Evolutionary conservation across 2,113 vertebrate genomes (phyloP), one percentile per base, ranked within the genome.

Genomic region (Danionella cerebrum): DNA sequence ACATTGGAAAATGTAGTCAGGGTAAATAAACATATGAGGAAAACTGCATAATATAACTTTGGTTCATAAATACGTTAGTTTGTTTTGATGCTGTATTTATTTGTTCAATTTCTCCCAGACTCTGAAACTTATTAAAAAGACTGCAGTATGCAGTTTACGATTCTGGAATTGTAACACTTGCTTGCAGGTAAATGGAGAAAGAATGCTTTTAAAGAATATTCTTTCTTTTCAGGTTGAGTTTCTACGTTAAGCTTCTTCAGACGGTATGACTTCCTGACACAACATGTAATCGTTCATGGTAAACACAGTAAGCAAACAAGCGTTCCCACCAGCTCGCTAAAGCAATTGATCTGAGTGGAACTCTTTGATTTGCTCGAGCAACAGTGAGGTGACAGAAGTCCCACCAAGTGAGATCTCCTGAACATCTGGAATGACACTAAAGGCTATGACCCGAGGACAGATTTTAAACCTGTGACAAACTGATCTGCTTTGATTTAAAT

Each of bases 381-480:
- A 14, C 42, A 13, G 25, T 16, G 25, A 45, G 47, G 60, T 67
- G 64, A 48, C 24, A 11, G 22, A 50, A 60, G 45, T 54, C 58
- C 45, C 55, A 39, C 24, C 50, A 45, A 29, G 3, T 4, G n/a
- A n/a, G n/a, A n/a, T 2, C 12, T 33, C 1, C 9, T 41, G 57
- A 29, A 35, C 18, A 31, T 45, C 18, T 14, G 29, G 48, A 22
- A 63, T 35, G 6, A 22, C 19, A 57, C 42, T 63, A 16, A 35
- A 47, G 27, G 48, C 78, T 83, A 83, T 79, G 84, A 84, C 85
- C 79, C 69, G 4, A 47, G 31, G 51, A 38, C 58, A 67, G 75
- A 66, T 78, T 82, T 82, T 76, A 79, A 81, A 54, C 67, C 72
- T 79, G 78, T 72, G 73, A 81, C 77, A 82, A 85, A 85, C 86